Evolutionary conservation across 2,797 vertebrate genomes (phyloP).

Genomic region (Artibeus lituratus): DNA sequence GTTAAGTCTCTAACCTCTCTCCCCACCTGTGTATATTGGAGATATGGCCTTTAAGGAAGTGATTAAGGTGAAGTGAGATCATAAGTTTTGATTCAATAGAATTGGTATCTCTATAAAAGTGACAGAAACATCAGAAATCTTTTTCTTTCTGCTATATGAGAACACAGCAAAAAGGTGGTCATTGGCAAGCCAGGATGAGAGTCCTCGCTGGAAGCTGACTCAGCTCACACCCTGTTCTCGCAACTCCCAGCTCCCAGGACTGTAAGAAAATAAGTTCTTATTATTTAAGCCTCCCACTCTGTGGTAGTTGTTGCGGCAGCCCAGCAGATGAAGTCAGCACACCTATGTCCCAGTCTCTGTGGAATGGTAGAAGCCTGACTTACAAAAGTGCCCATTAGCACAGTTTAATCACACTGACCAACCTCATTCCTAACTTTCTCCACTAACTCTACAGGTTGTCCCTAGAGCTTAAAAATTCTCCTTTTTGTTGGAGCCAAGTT

Average conservation of each 20-base stretch:
- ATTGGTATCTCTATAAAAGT: neutral
- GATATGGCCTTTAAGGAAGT: neutral
- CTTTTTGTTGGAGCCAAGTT: neutral
- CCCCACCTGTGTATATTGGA: neutral
- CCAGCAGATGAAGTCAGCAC: neutral
- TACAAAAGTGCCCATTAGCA: neutral
- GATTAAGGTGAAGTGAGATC: neutral
- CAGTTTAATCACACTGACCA: neutral
- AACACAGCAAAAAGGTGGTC: neutral
- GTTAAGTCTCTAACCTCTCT: neutral
- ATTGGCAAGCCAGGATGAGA: neutral
- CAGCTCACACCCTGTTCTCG: neutral
- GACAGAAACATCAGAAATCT: neutral
- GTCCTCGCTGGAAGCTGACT: neutral
- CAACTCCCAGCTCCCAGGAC: neutral
- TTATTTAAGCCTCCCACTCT: neutral
- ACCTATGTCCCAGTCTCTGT: neutral
- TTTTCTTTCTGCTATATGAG: neutral
- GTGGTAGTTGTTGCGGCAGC: neutral
- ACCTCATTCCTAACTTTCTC: neutral
- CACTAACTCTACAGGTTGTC: neutral
- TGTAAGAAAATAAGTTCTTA: neutral
- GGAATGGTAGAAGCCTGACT: neutral
- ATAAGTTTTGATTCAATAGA: neutral
- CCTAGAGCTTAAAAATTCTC: neutral